Conservation (phyloP, 2,888 invertebrate genomes). For the Chloroclystis v-ata region DNA sequence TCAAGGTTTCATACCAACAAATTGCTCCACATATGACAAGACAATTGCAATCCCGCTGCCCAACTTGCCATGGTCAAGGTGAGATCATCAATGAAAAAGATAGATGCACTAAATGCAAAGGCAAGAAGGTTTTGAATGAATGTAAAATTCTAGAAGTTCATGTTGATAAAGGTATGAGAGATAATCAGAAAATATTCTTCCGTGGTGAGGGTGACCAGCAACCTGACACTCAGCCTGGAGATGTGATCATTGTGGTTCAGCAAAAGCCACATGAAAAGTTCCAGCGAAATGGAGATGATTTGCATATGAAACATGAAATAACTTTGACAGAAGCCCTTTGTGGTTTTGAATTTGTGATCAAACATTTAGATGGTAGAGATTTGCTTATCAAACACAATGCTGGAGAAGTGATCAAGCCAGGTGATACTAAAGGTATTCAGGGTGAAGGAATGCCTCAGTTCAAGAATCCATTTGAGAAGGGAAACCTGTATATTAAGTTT, state of each 20-base stretch:
- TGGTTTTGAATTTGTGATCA: slow-evolving; percentile 90
- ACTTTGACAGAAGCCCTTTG: slow-evolving; percentile 93
- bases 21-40: slow-evolving; percentile 81
- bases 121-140: slow-evolving; percentile 89
- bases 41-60: slow-evolving; percentile 80
- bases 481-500: slow-evolving; percentile 92
- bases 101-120: slow-evolving; percentile 88
- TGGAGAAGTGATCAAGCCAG: slow-evolving; percentile 91
- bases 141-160: slow-evolving; percentile 91
- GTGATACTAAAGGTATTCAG: slow-evolving; percentile 85
- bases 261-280: slow-evolving; percentile 89
- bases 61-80: slow-evolving; percentile 83
- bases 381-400: slow-evolving; percentile 86
- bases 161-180: slow-evolving; percentile 92
- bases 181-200: slow-evolving; percentile 91
- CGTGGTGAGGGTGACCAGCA: slow-evolving; percentile 94
- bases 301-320: slow-evolving; percentile 85
- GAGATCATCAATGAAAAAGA: slow-evolving; percentile 88
- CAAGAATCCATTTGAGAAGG: slow-evolving; percentile 90
- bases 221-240: slow-evolving; percentile 91
- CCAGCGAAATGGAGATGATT: slow-evolving; percentile 85
- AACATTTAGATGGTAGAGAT: slow-evolving; percentile 92
- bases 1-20: slow-evolving; percentile 85
- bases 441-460: slow-evolving; percentile 95
- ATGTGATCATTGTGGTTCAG: slow-evolving; percentile 91